A percentile compares a stretch with the other conserved stretches of the same genome.
Evolutionary conservation across 2,888 invertebrate genomes (phyloP).

Genomic region (Noctua pronuba): DNA sequence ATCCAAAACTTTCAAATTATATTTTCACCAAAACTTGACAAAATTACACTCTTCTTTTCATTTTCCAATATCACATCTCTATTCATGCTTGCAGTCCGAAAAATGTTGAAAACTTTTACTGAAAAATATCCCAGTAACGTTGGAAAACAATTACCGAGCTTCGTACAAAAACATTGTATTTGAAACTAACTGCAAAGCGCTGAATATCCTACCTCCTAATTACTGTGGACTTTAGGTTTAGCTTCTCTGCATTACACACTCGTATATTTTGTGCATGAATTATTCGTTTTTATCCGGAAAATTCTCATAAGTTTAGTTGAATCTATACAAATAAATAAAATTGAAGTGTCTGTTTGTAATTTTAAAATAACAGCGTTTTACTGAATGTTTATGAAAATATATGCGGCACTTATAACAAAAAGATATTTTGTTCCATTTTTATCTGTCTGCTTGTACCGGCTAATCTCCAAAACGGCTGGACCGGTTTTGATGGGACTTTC

Average conservation of each 20-base stretch:
- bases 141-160: constrained; percentile 35
- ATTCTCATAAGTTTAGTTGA: neutral
- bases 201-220: constrained; percentile 13
- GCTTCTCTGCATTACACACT: neutral
- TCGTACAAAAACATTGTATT: constrained; percentile 50
- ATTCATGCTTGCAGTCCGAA: constrained; percentile 7
- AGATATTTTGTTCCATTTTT: no score
- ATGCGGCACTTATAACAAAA: no score
- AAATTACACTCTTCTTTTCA: neutral
- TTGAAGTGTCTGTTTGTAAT: no score
- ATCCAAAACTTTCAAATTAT: neutral
- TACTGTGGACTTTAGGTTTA: neutral
- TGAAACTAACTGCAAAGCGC: constrained; percentile 38
- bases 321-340: no score
- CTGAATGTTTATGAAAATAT: no score
- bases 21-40: neutral
- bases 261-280: neutral
- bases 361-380: no score
- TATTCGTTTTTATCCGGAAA: neutral
- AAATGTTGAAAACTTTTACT: constrained; percentile 35
- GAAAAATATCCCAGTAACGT: constrained; percentile 36
- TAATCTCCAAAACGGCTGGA: no score
- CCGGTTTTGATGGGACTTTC: no score
- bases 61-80: constrained; percentile 4
- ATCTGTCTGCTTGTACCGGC: no score